Evolutionary conservation across 2,797 vertebrate species (phyloP).

Genomic region (Myotis daubentonii): DNA sequence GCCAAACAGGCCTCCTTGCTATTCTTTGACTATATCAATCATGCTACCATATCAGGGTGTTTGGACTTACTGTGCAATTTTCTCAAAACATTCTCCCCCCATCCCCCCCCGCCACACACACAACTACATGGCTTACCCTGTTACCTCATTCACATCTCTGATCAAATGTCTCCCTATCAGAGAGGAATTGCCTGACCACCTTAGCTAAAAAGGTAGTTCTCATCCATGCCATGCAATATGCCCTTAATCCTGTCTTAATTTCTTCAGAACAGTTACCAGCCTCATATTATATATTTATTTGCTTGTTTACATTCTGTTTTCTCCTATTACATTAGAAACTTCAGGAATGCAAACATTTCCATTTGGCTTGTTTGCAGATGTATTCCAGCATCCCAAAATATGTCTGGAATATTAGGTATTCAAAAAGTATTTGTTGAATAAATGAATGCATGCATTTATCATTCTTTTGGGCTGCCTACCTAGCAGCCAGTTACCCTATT

Average conservation of each 20-base stretch:
- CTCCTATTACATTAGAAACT: neutral
- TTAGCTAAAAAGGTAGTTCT: neutral
- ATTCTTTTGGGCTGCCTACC: neutral
- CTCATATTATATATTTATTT: neutral
- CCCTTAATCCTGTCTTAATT: neutral
- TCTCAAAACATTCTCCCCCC: neutral
- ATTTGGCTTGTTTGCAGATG: neutral
- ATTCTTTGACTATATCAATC: neutral
- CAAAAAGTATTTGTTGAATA: slow-evolving; percentile 20
- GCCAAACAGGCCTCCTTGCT: neutral
- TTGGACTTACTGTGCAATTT: neutral
- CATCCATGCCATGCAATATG: neutral
- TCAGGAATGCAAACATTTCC: neutral
- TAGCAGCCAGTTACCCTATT: neutral
- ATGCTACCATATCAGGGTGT: neutral
- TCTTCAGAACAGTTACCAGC: neutral
- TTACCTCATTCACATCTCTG: neutral
- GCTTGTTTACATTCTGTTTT: neutral
- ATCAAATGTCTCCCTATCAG: neutral
- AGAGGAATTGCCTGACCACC: neutral
- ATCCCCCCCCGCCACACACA: neutral
- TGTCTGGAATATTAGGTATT: neutral
- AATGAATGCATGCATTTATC: neutral
- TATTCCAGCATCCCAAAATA: neutral
- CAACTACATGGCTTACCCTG: neutral